A percentile compares a stretch with the other conserved stretches of the same genome.
Evolutionary conservation across 2,797 vertebrate genomes (phyloP).

Genomic region (Sebastes hubbsi): DNA sequence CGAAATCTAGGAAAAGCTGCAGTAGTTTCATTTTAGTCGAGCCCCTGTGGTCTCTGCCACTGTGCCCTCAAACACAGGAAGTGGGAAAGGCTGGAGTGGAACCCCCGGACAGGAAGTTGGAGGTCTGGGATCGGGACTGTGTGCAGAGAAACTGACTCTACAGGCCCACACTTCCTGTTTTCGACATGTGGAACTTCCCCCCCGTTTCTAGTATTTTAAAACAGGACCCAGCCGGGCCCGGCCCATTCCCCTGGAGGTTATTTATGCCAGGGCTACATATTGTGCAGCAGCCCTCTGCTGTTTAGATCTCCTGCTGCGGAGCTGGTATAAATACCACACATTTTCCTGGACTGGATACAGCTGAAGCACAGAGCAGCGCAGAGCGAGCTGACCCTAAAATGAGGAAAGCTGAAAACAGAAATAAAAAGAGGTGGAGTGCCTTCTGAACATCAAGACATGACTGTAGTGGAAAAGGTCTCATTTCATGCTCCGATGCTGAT

Average conservation of each 20-base stretch:
- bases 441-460: slow-evolving; percentile 16
- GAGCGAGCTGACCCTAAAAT: neutral
- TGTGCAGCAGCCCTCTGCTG: slow-evolving; percentile 52
- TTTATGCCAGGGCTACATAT: slow-evolving; percentile 43
- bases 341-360: slow-evolving; percentile 42
- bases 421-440: slow-evolving; percentile 22
- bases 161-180: slow-evolving; percentile 81
- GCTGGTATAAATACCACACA: slow-evolving; percentile 57
- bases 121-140: slow-evolving; percentile 72
- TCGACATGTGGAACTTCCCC: slow-evolving; percentile 81
- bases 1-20: slow-evolving; percentile 21
- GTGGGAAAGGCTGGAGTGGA: slow-evolving; percentile 58
- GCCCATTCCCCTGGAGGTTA: slow-evolving; percentile 51
- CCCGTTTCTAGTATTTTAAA: slow-evolving; percentile 66
- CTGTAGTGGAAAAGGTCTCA: slow-evolving; percentile 14
- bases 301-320: slow-evolving; percentile 43
- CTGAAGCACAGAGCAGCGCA: slow-evolving; percentile 18
- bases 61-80: slow-evolving; percentile 69
- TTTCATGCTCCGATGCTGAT: neutral
- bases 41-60: slow-evolving; percentile 37
- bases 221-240: slow-evolving; percentile 45
- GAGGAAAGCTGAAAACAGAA: slow-evolving; percentile 35
- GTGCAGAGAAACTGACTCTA: slow-evolving; percentile 76
- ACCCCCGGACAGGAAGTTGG: slow-evolving; percentile 73
- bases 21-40: slow-evolving; percentile 1